Evolutionary conservation across 2,113 vertebrate species (phyloP).

Genomic region (Suricata suricatta): DNA sequence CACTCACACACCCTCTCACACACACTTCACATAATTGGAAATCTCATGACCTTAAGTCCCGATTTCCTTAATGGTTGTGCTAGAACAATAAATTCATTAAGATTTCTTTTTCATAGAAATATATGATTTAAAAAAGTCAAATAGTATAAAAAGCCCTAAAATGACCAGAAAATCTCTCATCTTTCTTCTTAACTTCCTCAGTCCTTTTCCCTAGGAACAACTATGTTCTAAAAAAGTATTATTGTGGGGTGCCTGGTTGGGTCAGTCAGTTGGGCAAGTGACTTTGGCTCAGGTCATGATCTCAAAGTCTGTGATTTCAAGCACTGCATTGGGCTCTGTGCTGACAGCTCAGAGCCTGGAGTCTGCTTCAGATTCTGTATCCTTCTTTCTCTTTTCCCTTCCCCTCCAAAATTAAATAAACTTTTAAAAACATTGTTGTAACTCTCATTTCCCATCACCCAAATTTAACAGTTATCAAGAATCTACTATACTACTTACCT

Average conservation of each 20-base stretch:
- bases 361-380: no score
- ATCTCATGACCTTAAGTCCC: background rate
- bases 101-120: background rate
- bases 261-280: no score
- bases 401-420: no score
- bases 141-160: background rate
- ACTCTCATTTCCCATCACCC: accelerated
- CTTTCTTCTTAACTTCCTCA: background rate
- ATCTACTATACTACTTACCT: background rate
- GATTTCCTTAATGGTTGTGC: background rate
- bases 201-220: background rate
- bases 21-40: background rate
- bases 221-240: background rate
- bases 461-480: background rate
- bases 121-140: background rate
- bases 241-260: no score
- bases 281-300: no score
- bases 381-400: no score
- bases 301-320: no score
- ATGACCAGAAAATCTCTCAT: background rate
- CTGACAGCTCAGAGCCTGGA: no score
- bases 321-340: no score
- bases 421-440: background rate
- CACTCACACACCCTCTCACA: no score
- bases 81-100: background rate